Percentiles rank a stretch among this genome's conserved stretches.
Conservation (phyloP, 2,888 invertebrate species). For the Tigriopus californicus region DNA sequence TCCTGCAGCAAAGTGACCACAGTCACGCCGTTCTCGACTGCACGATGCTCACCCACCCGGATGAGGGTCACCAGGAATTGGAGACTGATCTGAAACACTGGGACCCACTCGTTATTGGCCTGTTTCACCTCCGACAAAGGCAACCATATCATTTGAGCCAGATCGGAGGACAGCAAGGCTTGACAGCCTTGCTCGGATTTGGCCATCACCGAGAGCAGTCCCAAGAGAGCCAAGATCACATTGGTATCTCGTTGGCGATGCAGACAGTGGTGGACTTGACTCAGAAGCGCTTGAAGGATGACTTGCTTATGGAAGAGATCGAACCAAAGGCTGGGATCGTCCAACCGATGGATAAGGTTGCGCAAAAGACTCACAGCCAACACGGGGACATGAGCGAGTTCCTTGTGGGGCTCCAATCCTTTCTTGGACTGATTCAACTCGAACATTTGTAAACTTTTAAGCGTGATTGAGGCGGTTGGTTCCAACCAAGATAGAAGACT, state of each 20-base stretch:
- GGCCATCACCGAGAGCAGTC: background rate
- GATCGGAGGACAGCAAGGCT: background rate
- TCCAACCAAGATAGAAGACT: background rate
- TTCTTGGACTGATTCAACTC: background rate
- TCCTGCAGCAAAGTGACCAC: slow-evolving; percentile 5
- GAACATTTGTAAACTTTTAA: too few relatives aligned
- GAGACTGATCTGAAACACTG: background rate
- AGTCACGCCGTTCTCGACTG: background rate
- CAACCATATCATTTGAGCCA: slow-evolving; percentile 11
- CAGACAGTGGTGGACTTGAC: background rate
- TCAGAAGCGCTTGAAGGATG: background rate
- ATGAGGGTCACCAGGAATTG: background rate
- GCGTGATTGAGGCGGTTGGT: background rate
- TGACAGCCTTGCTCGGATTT: background rate
- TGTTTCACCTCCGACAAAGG: slow-evolving; percentile 6
- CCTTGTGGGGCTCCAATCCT: background rate
- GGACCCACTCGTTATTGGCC: background rate
- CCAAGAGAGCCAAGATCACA: background rate
- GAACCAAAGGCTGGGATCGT: background rate
- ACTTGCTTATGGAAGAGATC: background rate
- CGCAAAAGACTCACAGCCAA: background rate
- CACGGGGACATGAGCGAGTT: background rate
- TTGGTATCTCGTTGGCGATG: background rate
- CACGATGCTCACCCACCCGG: background rate
- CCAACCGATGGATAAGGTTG: slow-evolving; percentile 4